These are phyloP conservation scores for Drosophila algonquin DNA, from an alignment of 2,888 invertebrate species.

Conservation along the genomic window DNA sequence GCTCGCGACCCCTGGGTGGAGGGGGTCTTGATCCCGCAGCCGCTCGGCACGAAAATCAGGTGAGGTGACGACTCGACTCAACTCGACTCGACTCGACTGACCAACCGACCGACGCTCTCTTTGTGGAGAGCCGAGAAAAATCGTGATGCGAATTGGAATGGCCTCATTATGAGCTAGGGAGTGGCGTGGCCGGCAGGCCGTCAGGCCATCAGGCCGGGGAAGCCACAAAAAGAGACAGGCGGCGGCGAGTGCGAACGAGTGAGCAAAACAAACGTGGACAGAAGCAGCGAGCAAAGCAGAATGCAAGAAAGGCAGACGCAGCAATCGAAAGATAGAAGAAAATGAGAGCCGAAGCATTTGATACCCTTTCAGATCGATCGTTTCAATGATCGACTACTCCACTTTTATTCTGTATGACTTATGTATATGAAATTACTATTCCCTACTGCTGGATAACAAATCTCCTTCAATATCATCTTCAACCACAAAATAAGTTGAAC, in stretches of 20 bases:
- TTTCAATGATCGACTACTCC: no score
- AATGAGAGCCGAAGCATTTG: constrained; percentile 31
- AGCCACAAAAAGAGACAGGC: constrained; percentile 20
- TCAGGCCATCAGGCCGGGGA: neutral
- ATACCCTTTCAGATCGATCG: neutral
- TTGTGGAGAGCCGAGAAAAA: neutral
- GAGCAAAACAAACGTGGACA: constrained; percentile 51
- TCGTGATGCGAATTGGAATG: neutral
- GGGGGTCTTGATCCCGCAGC: neutral
- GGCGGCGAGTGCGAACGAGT: constrained; percentile 22
- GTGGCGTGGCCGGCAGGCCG: neutral
- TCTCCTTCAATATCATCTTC: no score
- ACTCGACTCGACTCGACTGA: no score
- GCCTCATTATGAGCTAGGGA: neutral
- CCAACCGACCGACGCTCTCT: neutral
- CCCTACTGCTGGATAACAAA: no score
- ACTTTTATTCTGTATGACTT: no score
- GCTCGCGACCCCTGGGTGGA: neutral
- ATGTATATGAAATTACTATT: no score
- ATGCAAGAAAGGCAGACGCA: constrained; percentile 44
- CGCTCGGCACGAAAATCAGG: neutral
- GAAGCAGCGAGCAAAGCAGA: constrained; percentile 45
- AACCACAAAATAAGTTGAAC: no score
- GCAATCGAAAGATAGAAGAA: constrained; percentile 32
- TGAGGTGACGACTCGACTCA: neutral